Conservation (phyloP, 1,140 invertebrate genomes). For the Rhizoglyphus robini region DNA sequence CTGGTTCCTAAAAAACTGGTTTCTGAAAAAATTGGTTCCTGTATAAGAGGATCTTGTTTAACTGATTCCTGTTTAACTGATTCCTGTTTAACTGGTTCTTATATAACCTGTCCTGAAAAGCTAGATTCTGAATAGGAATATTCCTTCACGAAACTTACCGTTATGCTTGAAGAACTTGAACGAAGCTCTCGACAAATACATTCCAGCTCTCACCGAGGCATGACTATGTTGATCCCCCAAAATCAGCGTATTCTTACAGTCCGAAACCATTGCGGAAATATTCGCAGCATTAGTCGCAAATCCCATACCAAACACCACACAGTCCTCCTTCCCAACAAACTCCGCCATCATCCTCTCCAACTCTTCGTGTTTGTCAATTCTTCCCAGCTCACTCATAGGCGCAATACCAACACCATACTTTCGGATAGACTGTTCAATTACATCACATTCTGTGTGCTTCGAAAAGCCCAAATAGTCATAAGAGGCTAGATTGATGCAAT, state of each 20-base stretch:
- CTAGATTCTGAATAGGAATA: not conserved
- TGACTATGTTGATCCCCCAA: conserved; percentile 41
- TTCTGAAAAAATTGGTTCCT: too few species aligned
- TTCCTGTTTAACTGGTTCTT: not conserved
- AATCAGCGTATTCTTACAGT: conserved; percentile 32
- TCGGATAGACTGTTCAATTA: conserved; percentile 31
- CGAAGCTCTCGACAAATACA: conserved; percentile 35
- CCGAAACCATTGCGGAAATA: conserved; percentile 34
- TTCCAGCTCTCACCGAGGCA: conserved; percentile 37
- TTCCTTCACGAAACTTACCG: conserved; percentile 28
- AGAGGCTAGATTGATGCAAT: conserved; percentile 42
- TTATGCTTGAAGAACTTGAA: conserved; percentile 40
- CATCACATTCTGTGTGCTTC: conserved; percentile 35
- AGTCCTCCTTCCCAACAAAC: conserved; percentile 84
- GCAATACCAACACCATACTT: conserved; percentile 35
- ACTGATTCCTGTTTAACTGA: not conserved
- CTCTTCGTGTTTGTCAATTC: conserved; percentile 55
- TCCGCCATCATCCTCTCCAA: conserved; percentile 68
- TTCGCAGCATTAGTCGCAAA: conserved; percentile 40
- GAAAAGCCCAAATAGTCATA: conserved; percentile 47
- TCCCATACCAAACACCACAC: conserved; percentile 62
- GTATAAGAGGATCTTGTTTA: not conserved
- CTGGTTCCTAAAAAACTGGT: too few species aligned
- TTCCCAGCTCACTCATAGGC: conserved; percentile 36
- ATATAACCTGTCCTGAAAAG: too few species aligned